Evolutionary conservation across 2,797 vertebrate species (phyloP), one percentile per base, ranked within the genome.

Genomic region (Lophius americanus): DNA sequence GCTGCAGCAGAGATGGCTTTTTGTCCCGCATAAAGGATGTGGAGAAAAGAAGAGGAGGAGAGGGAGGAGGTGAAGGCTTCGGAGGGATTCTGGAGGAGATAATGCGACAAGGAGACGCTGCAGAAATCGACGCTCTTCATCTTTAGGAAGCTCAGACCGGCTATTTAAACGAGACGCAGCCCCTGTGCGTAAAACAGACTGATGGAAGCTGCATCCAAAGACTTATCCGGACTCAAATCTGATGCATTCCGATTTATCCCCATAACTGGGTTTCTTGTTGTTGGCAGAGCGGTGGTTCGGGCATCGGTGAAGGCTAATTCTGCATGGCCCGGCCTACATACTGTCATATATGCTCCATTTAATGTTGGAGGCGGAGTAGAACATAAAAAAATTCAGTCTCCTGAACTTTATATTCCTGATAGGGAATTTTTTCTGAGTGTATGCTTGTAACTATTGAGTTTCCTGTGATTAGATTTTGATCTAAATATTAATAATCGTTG

Each of bases 21-120:
- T 7, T 59, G 59, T 58, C 50, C 58, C 50, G 48, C 38, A 39
- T 51, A 64, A 67, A 64, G 9, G 64, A 69, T 42, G 1, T 9
- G 52, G 36, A 53, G 43, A 54, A 54, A 43, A 54, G 53, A 51
- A n/a, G 8, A 70, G 37, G 64, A 59, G 46, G 53, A 23, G 47
- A 64, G 23, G 23, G 64, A 57, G 57, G 64, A 76, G 57, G 79
- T 3, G 36, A 3, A 41, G 6, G 65, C 55, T 73, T 51, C 47
- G 71, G 69, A 75, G 68, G 80, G 68, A 73, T 79, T 55, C 62
- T 74, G 82, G 69, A 71, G 76, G 55, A 80, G 70, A 85, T 52
- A 32, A 75, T 84, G 84, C 84, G 79, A 73, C 84, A 73, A 42
- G 62, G 61, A 76, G 61, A 43, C 14, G 13, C 69, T 64, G 76